phyloP scores from a whole-genome alignment of 2,113 vertebrate genomes.

The Rhinoptilus africanus region DNA sequence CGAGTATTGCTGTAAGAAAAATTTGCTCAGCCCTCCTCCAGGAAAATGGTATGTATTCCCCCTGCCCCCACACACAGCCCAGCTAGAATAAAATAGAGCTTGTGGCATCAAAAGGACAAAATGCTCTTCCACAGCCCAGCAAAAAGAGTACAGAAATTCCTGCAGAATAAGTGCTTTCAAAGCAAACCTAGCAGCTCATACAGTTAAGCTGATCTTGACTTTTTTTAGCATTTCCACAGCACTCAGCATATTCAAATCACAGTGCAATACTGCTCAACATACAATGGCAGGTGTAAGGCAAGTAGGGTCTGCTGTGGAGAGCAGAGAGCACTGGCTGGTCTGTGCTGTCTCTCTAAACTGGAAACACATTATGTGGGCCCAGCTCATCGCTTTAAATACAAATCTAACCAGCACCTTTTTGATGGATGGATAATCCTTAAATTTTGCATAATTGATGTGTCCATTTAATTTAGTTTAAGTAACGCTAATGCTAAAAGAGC shows the following conservation, averaged over 20 bases:
- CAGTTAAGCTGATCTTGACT: not conserved
- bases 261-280: not conserved
- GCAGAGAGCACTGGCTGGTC: not conserved
- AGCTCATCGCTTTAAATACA: not conserved
- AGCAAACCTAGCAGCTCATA: not conserved
- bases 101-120: not conserved
- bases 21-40: not conserved
- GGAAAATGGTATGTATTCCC: not conserved
- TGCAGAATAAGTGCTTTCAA: not conserved
- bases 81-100: not conserved
- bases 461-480: not conserved
- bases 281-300: not conserved
- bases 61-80: fast-evolving
- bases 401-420: not conserved
- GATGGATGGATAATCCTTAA: not conserved
- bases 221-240: not conserved
- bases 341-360: not conserved
- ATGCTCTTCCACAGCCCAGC: not conserved
- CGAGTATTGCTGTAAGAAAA: not conserved
- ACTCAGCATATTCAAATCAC: not conserved
- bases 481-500: not conserved
- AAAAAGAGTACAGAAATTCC: not conserved
- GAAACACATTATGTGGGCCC: not conserved
- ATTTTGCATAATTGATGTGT: not conserved
- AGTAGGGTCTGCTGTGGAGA: not conserved